phyloP scores from a whole-genome alignment of 2,888 invertebrate species.

The Volucella inanis region DNA sequence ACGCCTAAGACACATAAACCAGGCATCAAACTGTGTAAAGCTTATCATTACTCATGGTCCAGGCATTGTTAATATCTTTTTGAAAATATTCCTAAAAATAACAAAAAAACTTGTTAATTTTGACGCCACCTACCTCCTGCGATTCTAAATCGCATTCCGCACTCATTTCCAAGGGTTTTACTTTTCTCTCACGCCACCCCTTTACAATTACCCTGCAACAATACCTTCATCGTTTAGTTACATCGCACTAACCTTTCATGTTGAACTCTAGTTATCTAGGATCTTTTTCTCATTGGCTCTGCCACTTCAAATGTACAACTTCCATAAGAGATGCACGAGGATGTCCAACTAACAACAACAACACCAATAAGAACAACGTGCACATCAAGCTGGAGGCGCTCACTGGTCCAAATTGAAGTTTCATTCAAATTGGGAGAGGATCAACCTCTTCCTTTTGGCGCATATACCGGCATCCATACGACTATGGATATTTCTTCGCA shows the following conservation, averaged over 20 bases:
- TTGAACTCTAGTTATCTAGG: constrained; percentile 64
- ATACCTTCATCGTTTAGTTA: constrained; percentile 41
- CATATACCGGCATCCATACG: background rate
- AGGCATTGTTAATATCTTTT: no score
- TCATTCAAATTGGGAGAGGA: constrained; percentile 69
- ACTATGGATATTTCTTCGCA: constrained; percentile 67
- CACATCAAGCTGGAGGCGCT: constrained; percentile 62
- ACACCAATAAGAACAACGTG: constrained; percentile 12
- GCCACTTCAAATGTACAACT: constrained; percentile 64
- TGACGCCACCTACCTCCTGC: no score
- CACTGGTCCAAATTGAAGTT: constrained; percentile 65
- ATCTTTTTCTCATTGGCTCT: constrained; percentile 72
- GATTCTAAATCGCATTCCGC: background rate
- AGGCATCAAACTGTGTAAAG: no score
- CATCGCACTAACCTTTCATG: constrained; percentile 56
- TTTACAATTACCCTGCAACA: constrained; percentile 56
- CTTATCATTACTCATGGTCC: no score
- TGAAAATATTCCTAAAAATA: no score
- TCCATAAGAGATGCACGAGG: constrained; percentile 37
- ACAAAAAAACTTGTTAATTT: no score
- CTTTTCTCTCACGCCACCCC: constrained; percentile 53
- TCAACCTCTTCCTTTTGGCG: constrained; percentile 64
- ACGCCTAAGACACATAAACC: no score
- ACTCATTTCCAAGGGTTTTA: constrained; percentile 3
- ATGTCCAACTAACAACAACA: constrained; percentile 28